Evolutionary conservation across 2,113 vertebrate genomes (phyloP), one percentile per base, ranked within the genome.

Genomic region (Jacana jacana): DNA sequence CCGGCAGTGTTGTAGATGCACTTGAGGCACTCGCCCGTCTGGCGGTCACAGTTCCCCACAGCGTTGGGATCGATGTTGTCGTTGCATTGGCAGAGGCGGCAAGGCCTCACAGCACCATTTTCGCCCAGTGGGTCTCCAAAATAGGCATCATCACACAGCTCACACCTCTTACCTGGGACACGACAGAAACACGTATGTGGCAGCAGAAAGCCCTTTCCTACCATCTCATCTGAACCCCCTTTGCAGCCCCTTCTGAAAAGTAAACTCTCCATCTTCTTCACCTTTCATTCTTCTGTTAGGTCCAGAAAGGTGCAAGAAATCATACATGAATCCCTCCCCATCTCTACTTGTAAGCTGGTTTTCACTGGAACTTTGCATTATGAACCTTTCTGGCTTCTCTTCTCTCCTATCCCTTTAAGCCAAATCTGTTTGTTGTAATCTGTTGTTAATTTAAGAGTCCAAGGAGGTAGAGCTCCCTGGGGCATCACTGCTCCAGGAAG

Each of bases 121-220:
- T 91, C 94, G 0, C 99, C 99, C 93, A 99, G 97, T 0, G 99
- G 99, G 93, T 99, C 99, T 11, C 99, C 99, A 0, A 99, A 99
- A 97, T 99, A 99, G 15, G 99, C 99, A 1, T 99, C 99, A 0
- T 99, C 99, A 64, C 99, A 99, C 54, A 99, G 98, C 96, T 99
- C 99, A 4, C 99, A 99, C 39, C 99, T 98, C 82, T 99, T 99
- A 30, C 99, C 99, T 99, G 96, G 5, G 11, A 51, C 4, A 10
- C 0, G 33, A 84, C 64, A 93, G 11, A 82, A 70, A 79, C 10
- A 13, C 0, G 0, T 0, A 0, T 16, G 42, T 18, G 81, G 51
- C 72, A 83, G 84, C 71, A 66, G 33, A 42, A 69, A 58, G 13
- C 20, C 24, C 48, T 35, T 10, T 17, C 42, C 65, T 57, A 61